A percentile compares a stretch with the other conserved stretches of the same genome.
Conservation (phyloP, 2,113 vertebrate genomes). For the Collichthys lucidus region DNA sequence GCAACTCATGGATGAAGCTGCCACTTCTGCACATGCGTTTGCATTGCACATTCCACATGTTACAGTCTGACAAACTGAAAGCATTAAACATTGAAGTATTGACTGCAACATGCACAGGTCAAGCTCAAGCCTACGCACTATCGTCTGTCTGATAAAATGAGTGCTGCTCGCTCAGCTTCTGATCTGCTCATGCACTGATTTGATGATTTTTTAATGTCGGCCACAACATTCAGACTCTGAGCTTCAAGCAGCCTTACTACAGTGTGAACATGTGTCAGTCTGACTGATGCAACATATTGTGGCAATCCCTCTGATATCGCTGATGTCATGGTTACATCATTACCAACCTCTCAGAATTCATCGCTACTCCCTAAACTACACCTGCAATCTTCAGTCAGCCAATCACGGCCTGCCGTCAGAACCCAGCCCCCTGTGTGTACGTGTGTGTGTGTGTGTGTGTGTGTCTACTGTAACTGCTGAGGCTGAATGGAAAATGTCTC, state of each 20-base stretch:
- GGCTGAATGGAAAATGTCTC: slow-evolving; percentile 38
- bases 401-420: slow-evolving; percentile 28
- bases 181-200: neutral
- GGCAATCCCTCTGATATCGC: neutral
- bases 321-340: neutral
- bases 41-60: too few relatives aligned
- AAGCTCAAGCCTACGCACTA: too few relatives aligned
- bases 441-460: neutral
- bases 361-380: neutral
- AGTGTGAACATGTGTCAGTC: neutral
- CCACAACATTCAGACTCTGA: neutral
- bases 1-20: too few relatives aligned
- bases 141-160: neutral
- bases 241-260: neutral
- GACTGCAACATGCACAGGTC: too few relatives aligned
- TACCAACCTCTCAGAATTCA: neutral
- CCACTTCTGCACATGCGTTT: too few relatives aligned
- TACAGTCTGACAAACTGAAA: too few relatives aligned
- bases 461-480: neutral
- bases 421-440: slow-evolving; percentile 21
- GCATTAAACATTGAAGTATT: too few relatives aligned
- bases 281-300: neutral
- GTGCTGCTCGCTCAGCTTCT: neutral
- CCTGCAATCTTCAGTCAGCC: slow-evolving; percentile 8
- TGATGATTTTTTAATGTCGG: neutral